These are phyloP conservation scores for Nymphalis urticae DNA, from an alignment of 2,888 invertebrate species.

Conservation along the genomic window DNA sequence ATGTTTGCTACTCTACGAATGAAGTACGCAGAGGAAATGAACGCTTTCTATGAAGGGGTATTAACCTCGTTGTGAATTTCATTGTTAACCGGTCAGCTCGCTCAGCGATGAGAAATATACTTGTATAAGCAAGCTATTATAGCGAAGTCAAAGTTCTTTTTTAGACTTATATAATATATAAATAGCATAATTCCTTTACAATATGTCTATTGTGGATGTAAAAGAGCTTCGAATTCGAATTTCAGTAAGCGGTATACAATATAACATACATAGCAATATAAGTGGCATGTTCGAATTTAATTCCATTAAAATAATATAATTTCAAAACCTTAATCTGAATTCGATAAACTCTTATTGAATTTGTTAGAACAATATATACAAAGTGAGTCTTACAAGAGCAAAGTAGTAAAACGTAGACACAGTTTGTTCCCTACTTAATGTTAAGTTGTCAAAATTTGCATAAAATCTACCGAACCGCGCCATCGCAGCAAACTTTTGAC, in stretches of 20 bases:
- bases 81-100: slow-evolving; percentile 42
- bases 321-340: not conserved
- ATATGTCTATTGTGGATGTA: too few species aligned
- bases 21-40: slow-evolving; percentile 63
- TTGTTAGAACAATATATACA: slow-evolving; percentile 36
- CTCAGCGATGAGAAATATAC: slow-evolving; percentile 16
- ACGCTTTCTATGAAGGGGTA: slow-evolving; percentile 61
- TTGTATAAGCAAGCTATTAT: slow-evolving; percentile 19
- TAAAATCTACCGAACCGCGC: slow-evolving; percentile 65
- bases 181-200: not conserved
- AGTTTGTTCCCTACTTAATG: slow-evolving; percentile 68
- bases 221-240: too few species aligned
- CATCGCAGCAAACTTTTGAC: slow-evolving; percentile 67
- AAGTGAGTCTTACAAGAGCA: slow-evolving; percentile 42
- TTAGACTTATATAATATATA: too few species aligned
- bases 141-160: not conserved
- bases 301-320: too few species aligned
- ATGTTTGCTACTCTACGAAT: slow-evolving; percentile 66
- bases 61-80: slow-evolving; percentile 49
- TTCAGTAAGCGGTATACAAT: too few species aligned
- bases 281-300: too few species aligned
- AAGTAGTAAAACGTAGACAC: slow-evolving; percentile 63
- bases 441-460: slow-evolving; percentile 70
- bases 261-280: too few species aligned
- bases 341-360: slow-evolving; percentile 32